Conservation (phyloP, 2,113 vertebrate species). For the Bujurquina vittata region DNA sequence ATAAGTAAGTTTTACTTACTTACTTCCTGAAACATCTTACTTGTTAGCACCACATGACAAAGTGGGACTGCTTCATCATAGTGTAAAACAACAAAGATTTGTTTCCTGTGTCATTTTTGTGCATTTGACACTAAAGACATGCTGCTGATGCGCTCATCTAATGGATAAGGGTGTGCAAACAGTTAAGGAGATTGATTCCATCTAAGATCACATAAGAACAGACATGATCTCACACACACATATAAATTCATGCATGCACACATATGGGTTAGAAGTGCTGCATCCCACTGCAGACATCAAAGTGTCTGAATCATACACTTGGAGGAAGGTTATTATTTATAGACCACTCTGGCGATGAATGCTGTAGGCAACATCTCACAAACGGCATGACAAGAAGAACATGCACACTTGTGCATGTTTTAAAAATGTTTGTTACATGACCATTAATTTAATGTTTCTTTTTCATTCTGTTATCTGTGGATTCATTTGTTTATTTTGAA, state of each 20-base stretch:
- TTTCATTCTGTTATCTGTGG: background rate
- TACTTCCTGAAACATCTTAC: background rate
- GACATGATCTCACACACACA: background rate
- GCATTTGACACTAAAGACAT: background rate
- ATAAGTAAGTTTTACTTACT: too few species aligned
- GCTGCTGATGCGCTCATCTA: background rate
- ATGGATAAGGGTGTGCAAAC: background rate
- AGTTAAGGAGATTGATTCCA: background rate
- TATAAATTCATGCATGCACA: background rate
- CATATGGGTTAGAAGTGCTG: background rate
- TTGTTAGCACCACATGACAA: background rate
- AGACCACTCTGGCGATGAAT: constrained; percentile 19
- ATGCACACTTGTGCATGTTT: background rate
- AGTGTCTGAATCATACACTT: constrained; percentile 51
- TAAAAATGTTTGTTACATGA: constrained; percentile 9
- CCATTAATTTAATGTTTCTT: background rate
- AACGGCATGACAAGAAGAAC: constrained; percentile 6
- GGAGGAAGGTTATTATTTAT: constrained; percentile 56
- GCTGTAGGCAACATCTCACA: constrained; percentile 14
- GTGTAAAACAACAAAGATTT: background rate
- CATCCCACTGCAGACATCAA: constrained; percentile 30
- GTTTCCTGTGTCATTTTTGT: background rate
- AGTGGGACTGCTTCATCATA: background rate
- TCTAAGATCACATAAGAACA: background rate
- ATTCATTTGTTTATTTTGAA: constrained; percentile 3